Evolutionary conservation across 2,797 vertebrate species (phyloP).

Genomic region (Sorex maritimensis): DNA sequence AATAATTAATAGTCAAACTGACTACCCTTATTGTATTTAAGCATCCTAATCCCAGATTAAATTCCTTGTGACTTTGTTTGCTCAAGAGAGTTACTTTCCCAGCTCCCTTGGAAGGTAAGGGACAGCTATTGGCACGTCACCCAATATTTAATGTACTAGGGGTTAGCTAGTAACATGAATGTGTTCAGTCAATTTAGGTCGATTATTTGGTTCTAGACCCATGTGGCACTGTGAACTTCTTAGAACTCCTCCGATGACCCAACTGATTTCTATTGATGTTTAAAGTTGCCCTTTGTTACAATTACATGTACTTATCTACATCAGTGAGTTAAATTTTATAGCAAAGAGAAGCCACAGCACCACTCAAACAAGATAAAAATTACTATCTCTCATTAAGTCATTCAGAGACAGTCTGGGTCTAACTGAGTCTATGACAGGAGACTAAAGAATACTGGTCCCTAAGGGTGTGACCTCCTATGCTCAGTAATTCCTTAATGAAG

Average conservation of each 20-base stretch:
- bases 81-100: neutral
- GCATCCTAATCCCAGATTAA: too few relatives aligned
- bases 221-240: neutral
- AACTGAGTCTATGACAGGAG: neutral
- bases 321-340: neutral
- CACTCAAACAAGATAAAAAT: neutral
- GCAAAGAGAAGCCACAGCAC: neutral
- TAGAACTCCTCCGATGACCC: neutral
- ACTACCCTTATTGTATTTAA: neutral
- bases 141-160: neutral
- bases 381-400: neutral
- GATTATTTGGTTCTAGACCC: neutral
- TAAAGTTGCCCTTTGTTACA: neutral
- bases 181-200: neutral
- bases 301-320: neutral
- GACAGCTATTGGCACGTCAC: accelerated
- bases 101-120: neutral
- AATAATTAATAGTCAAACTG: neutral
- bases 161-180: neutral
- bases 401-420: neutral
- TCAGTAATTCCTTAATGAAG: neutral
- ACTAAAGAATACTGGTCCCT: neutral
- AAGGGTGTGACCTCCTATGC: too few relatives aligned
- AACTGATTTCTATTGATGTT: neutral
- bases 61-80: neutral